Conservation (phyloP, 1,140 invertebrate genomes). For the Pachypsylla venusta region DNA sequence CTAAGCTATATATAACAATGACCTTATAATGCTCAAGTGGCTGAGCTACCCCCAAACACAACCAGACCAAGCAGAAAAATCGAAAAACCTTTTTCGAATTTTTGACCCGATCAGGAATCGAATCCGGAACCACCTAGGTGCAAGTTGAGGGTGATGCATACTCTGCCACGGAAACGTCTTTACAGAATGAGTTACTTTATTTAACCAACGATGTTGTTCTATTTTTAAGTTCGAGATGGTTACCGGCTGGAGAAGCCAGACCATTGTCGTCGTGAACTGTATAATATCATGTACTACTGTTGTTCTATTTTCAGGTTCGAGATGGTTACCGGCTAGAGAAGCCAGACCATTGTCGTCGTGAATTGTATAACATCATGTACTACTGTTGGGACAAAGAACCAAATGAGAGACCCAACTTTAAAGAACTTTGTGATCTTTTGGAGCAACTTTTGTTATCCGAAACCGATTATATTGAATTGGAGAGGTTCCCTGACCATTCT, state of each 20-base stretch:
- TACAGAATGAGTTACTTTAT: too few species aligned
- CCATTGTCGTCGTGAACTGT: slow-evolving; percentile 72
- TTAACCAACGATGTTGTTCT: too few species aligned
- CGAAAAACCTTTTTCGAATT: too few species aligned
- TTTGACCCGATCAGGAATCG: too few species aligned
- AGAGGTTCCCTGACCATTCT: slow-evolving; percentile 81
- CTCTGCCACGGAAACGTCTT: too few species aligned
- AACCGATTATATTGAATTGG: slow-evolving; percentile 83
- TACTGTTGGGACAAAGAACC: slow-evolving; percentile 82
- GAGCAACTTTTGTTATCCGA: slow-evolving; percentile 71
- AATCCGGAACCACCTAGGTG: too few species aligned
- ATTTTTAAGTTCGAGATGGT: slow-evolving; percentile 56
- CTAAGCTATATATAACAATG: too few species aligned
- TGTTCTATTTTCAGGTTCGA: slow-evolving; percentile 40
- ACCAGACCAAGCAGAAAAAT: too few species aligned
- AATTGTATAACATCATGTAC: slow-evolving; percentile 86
- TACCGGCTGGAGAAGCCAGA: slow-evolving; percentile 75
- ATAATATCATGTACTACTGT: slow-evolving; percentile 28
- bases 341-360: slow-evolving; percentile 72
- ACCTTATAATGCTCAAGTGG: too few species aligned
- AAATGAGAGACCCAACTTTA: slow-evolving; percentile 56
- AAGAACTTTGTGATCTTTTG: slow-evolving; percentile 57
- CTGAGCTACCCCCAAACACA: too few species aligned
- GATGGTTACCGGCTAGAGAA: slow-evolving; percentile 74
- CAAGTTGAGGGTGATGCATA: too few species aligned